Conservation (phyloP, 1,140 invertebrate genomes). For the Augochlora pura region DNA sequence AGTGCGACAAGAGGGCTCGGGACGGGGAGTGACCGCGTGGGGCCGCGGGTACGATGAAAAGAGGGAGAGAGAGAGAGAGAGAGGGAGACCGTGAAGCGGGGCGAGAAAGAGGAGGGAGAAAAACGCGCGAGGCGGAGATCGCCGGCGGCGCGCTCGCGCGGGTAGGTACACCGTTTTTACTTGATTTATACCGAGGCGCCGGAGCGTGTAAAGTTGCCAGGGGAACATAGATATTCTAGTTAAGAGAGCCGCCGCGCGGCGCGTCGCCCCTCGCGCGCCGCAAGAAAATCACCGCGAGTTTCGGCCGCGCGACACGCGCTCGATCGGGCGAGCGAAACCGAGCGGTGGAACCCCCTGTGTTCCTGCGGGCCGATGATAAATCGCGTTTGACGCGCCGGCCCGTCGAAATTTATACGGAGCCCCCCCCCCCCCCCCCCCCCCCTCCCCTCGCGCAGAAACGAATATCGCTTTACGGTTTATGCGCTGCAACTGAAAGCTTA, state of each 20-base stretch:
- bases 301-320: conserved; percentile 4
- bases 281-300: conserved; percentile 9
- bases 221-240: conserved; percentile 53
- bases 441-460: neutral
- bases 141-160: conserved; percentile 46
- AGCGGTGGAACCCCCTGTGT: too few relatives aligned
- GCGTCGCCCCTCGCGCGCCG: neutral
- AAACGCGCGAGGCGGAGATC: conserved; percentile 47
- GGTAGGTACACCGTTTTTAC: conserved; percentile 58
- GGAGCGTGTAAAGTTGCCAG: conserved; percentile 56
- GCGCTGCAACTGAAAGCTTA: neutral
- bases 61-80: neutral
- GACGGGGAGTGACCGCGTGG: neutral
- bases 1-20: neutral
- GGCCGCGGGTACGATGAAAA: neutral
- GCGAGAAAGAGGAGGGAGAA: conserved; percentile 14
- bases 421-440: too few relatives aligned
- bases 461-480: neutral
- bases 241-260: conserved; percentile 35
- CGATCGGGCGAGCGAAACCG: neutral
- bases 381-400: neutral
- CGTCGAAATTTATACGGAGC: conserved; percentile 8
- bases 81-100: neutral
- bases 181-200: conserved; percentile 59
- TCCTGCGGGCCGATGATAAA: neutral